Evolutionary conservation across 2,797 vertebrate species (phyloP).

Genomic region (Acipenser oxyrinchus): DNA sequence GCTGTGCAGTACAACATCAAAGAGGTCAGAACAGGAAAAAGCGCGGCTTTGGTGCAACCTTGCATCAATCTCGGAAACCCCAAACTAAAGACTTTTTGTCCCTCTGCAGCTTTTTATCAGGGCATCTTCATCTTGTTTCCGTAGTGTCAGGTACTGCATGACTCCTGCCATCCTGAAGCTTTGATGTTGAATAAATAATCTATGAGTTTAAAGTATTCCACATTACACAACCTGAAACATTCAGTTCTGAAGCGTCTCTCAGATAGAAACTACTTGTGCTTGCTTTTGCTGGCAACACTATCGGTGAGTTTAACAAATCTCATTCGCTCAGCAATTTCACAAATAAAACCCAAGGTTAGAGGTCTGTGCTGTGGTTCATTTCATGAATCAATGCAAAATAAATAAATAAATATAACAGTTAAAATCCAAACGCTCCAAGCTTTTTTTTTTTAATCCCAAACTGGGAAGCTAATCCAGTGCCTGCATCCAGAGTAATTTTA

Average conservation of each 20-base stretch:
- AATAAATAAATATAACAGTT: background rate
- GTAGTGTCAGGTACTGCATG: constrained; percentile 56
- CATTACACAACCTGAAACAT: too few relatives aligned
- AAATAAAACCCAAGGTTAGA: too few relatives aligned
- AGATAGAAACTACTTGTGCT: too few relatives aligned
- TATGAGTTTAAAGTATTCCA: too few relatives aligned
- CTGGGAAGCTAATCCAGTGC: background rate
- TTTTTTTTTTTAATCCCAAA: background rate
- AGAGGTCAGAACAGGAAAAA: constrained; percentile 16
- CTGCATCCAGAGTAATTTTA: background rate
- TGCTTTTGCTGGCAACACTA: too few relatives aligned
- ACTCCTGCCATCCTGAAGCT: constrained; percentile 48
- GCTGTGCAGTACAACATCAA: constrained; percentile 20
- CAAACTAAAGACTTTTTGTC: constrained; percentile 22
- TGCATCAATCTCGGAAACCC: constrained; percentile 19
- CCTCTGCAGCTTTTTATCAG: constrained; percentile 24
- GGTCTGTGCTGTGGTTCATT: background rate
- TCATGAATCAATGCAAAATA: background rate
- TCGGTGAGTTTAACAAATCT: too few relatives aligned
- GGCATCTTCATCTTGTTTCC: constrained; percentile 37
- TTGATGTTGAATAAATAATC: constrained; percentile 41
- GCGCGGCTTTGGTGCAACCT: constrained; percentile 24
- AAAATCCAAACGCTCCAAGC: background rate
- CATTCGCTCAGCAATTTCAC: too few relatives aligned
- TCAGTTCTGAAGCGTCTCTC: too few relatives aligned